Base-by-base conservation (phyloP, 1,140 invertebrate species). In the Limonius californicus region DNA sequence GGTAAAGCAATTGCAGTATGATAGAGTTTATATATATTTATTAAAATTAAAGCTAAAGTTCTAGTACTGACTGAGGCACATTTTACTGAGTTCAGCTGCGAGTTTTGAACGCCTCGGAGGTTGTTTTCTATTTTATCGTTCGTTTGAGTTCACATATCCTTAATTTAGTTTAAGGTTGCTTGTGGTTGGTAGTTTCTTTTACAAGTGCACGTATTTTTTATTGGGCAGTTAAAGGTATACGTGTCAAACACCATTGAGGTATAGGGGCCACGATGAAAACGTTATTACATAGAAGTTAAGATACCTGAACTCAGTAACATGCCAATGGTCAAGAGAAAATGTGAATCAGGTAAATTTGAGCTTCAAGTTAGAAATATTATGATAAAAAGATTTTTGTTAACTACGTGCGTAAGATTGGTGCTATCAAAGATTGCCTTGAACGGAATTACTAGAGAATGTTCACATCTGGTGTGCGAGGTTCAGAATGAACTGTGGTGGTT, bases 351-450 rank as follows among this genome's bases (percentile, higher is more conserved):
- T 47, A 61, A 67, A 65, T 64, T 65, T 66, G 70, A 72, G 70
- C 70, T 72, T 72, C 66, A 66, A 66, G 53, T 62, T 64, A 67
- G 67, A 64, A 69, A 59, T 70, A 45, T 50, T 50, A 18, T 50
- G 65, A 69, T 66, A 64, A 72, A 69, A 66, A 63, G n/a, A 53
- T 66, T 70, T 67, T 72, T 73, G 70, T 72, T 73, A 72, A 72
- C 70, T 72, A 73, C 65, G 71, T 70, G 69, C 70, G 70, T 73
- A 71, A 71, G 69, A 67, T 65, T 74, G 72, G 72, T 74, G 72
- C 72, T 74, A 62, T 65, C 64, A 64, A 71, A 70, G 69, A 65
- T 66, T 74, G 72, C 72, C 70, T 74, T 74, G 68, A 60, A 59
- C 16, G 20, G 57, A 59, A 55, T 68, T 65, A 64, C 54, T 57